These are phyloP conservation scores for Stichopus chloronotus DNA, from an alignment of 35 echinoderm and acorn worm genomes.

Conservation along the genomic window DNA sequence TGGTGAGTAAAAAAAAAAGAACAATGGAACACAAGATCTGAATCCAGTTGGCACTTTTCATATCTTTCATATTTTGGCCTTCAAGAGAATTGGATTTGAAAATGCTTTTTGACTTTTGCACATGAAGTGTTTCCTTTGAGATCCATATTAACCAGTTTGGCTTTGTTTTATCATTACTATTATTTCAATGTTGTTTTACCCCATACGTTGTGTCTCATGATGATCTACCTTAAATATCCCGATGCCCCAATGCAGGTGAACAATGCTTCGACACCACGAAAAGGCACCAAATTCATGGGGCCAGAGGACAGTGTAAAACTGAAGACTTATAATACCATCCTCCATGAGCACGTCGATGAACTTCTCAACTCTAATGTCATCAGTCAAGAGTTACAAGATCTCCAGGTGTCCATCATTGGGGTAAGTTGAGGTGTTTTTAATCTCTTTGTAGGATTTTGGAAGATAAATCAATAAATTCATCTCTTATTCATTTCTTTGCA, in stretches of 20 bases:
- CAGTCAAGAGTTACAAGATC: conserved; percentile 78
- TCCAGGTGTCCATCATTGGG: conserved; percentile 64
- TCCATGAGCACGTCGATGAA: conserved; percentile 65
- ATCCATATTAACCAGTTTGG: neutral
- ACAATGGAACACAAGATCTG: neutral
- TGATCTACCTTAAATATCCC: no score
- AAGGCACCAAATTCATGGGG: conserved; percentile 27
- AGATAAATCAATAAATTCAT: neutral
- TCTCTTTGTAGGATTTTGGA: no score
- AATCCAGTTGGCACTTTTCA: neutral
- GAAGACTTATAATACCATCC: conserved; percentile 72
- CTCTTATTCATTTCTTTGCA: neutral
- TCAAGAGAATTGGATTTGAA: neutral
- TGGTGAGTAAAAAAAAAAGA: conserved; percentile 55
- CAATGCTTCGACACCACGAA: neutral
- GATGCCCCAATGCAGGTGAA: neutral
- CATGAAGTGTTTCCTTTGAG: neutral
- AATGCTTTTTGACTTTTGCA: no score
- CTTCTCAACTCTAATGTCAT: conserved; percentile 69
- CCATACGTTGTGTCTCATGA: neutral
- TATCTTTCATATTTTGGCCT: neutral
- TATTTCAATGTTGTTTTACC: neutral
- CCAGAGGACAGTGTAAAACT: conserved; percentile 69
- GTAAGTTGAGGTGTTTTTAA: conserved; percentile 49
- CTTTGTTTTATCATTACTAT: neutral